Percentiles rank a stretch among this genome's conserved stretches.
phyloP scores from a whole-genome alignment of 2,888 invertebrate species.

The Trichopoda pennipes region DNA sequence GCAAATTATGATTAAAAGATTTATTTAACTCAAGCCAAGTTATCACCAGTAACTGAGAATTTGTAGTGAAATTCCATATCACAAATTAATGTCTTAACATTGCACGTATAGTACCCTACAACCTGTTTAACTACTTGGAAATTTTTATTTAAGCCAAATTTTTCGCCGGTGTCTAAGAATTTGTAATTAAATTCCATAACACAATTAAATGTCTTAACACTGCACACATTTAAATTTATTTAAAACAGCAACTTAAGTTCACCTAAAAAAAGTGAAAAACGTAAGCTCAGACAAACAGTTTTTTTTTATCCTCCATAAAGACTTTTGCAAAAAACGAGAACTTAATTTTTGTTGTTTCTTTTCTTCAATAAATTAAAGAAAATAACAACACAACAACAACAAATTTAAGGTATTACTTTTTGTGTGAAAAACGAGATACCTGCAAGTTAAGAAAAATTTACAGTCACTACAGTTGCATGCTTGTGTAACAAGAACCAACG shows the following conservation, averaged over 20 bases:
- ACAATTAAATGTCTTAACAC: no score
- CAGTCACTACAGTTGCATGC: conserved; percentile 36
- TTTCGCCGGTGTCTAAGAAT: no score
- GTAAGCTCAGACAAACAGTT: neutral
- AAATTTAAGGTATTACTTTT: neutral
- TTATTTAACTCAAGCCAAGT: no score
- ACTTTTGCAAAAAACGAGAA: neutral
- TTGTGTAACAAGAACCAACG: conserved; percentile 38
- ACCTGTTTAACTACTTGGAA: neutral
- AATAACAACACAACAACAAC: neutral
- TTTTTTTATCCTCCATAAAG: conserved; percentile 18
- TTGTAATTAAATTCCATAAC: no score
- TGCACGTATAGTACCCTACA: no score
- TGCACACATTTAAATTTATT: no score
- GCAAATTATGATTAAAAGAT: no score
- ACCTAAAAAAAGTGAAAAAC: conserved; percentile 13
- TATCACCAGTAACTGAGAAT: no score
- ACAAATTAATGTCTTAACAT: no score
- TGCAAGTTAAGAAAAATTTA: conserved; percentile 3
- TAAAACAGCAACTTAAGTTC: neutral
- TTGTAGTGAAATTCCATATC: no score
- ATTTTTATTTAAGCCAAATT: no score
- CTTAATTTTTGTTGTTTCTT: neutral
- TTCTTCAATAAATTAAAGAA: conserved; percentile 5
- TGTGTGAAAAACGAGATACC: conserved; percentile 16